Evolutionary conservation across 1,140 invertebrate species (phyloP).

Genomic region (Oryzaephilus surinamensis): DNA sequence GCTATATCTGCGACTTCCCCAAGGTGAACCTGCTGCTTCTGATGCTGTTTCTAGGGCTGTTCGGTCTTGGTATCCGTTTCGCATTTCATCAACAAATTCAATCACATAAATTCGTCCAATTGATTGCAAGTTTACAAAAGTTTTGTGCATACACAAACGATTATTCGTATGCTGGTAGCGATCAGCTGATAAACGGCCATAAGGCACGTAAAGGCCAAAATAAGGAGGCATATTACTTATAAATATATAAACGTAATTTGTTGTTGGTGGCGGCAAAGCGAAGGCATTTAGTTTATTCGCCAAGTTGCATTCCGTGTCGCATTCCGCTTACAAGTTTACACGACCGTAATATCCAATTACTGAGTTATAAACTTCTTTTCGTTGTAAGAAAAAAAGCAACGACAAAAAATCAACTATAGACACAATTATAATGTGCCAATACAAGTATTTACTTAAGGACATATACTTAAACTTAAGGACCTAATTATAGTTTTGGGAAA

Average conservation of each 20-base stretch:
- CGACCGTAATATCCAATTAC: conserved; percentile 30
- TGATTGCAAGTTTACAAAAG: no score
- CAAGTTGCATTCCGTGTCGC: conserved; percentile 25
- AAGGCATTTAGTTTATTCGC: conserved; percentile 23
- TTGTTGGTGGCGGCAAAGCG: conserved; percentile 17
- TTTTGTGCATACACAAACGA: no score
- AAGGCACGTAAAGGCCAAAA: conserved; percentile 15
- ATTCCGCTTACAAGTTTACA: conserved; percentile 29
- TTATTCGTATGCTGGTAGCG: no score
- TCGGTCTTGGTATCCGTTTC: no score
- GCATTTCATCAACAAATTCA: no score
- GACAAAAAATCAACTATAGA: no score
- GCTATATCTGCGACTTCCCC: no score
- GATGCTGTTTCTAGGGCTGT: no score
- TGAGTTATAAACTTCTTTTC: conserved; percentile 27
- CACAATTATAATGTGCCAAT: conserved; percentile 15
- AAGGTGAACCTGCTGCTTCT: no score
- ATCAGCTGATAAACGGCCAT: conserved; percentile 17
- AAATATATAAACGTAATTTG: conserved; percentile 19
- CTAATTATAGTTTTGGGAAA: conserved; percentile 9
- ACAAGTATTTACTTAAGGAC: conserved; percentile 12
- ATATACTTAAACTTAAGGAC: conserved; percentile 14
- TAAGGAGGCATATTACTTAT: conserved; percentile 19
- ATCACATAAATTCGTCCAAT: no score
- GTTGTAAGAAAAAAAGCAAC: conserved; percentile 20